Evolutionary conservation across 2,888 invertebrate species (phyloP).

Genomic region (Nebria salina): DNA sequence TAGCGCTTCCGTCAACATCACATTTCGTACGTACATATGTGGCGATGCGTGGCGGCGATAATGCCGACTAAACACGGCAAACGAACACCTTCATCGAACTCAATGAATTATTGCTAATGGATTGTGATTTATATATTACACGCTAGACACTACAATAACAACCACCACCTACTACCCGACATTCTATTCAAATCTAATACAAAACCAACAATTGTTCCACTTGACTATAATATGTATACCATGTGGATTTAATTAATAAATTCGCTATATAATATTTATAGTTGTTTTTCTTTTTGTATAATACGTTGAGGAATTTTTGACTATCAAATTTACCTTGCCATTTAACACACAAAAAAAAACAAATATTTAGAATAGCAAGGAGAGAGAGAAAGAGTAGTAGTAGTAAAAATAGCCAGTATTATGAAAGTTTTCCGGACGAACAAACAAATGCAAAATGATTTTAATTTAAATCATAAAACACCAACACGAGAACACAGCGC

Average conservation of each 20-base stretch:
- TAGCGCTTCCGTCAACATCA: constrained; percentile 6
- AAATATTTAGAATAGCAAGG: background rate
- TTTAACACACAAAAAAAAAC: too few species aligned
- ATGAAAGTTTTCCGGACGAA: background rate
- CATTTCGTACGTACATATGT: background rate
- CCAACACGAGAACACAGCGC: constrained; percentile 11
- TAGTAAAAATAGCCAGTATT: background rate
- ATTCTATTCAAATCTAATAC: too few species aligned
- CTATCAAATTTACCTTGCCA: too few species aligned
- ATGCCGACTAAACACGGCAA: background rate
- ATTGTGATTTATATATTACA: background rate
- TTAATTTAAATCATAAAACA: constrained; percentile 45
- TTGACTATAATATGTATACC: too few species aligned
- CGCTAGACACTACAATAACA: background rate
- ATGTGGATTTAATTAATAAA: too few species aligned
- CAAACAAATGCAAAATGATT: constrained; percentile 37
- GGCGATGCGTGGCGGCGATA: constrained; percentile 6
- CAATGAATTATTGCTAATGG: background rate
- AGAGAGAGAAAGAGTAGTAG: background rate
- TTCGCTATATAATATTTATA: too few species aligned
- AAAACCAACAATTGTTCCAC: too few species aligned
- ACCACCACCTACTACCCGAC: too few species aligned
- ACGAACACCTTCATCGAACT: background rate
- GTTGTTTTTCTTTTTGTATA: too few species aligned
- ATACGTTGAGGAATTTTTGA: too few species aligned